Evolutionary conservation across 2,113 vertebrate genomes (phyloP).

Genomic region (Oenanthe oenanthe): DNA sequence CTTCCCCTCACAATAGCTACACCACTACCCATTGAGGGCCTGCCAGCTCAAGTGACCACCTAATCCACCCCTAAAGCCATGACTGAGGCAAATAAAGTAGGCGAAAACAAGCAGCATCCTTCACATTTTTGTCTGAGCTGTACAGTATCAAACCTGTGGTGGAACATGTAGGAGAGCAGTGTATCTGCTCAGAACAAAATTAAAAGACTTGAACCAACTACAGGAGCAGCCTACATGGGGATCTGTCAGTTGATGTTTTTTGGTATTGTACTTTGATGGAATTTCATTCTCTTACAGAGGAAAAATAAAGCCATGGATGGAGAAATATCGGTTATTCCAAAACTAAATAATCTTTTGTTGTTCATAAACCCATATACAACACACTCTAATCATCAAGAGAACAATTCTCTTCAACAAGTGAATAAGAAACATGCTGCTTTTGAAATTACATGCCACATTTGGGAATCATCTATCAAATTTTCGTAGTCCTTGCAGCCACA

Average conservation of each 20-base stretch:
- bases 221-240: background rate
- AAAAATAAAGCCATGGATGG: slow-evolving; percentile 1
- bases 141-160: background rate
- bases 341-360: slow-evolving; percentile 7
- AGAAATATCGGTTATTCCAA: background rate
- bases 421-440: background rate
- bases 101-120: background rate
- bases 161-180: background rate
- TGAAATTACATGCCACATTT: background rate
- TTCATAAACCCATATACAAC: background rate
- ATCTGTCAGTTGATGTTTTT: background rate
- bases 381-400: slow-evolving; percentile 10
- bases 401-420: background rate
- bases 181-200: background rate
- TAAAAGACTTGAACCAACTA: background rate
- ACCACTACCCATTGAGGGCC: background rate
- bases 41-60: background rate
- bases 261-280: background rate
- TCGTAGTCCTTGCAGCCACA: background rate
- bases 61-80: background rate
- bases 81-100: background rate
- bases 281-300: background rate
- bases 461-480: background rate
- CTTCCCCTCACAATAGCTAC: background rate
- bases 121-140: background rate